Evolutionary conservation across 2,888 invertebrate species (phyloP), one percentile per base, ranked within the genome.

Genomic region (Acanthosepion lycidas): DNA sequence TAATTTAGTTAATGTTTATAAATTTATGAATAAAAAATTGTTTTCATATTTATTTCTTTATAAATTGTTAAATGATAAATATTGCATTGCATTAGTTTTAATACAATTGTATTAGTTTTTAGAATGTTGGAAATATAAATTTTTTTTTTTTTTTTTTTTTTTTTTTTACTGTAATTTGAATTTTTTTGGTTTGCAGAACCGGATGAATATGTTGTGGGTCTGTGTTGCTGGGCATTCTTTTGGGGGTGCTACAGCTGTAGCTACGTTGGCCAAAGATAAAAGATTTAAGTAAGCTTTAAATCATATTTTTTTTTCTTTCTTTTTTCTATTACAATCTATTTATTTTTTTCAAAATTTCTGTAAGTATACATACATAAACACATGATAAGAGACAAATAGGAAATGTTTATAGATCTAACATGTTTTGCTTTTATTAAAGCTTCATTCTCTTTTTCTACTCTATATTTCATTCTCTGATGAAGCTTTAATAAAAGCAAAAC

Each of bases 211-310:
- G 94, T 94, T 95, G 33, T 94, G 95, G 53, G 96, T 96, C 6
- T 97, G 98, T 2, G 97, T 98, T 95, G 98, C 98, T 96, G 98
- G 98, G 5, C 98, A 98, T 97, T 98, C 98, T 0, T 98, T 98
- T 97, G 98, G 98, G 18, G 98, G 98, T 5, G 98, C 98, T 12
- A 98, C 98, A 0, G 97, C 98, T 23, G 96, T 98, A 6, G 97
- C 98, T 53, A 97, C 98, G 0, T 96, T 98, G 53, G 97, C 98
- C 0, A 97, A 97, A 94, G 98, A 98, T 95, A 96, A 97, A 53
- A 97, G 98, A 95, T 98, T 98, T 95, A 98, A 97, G 98, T 98
- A 97, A 96, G 97, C 96, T 42, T 5, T 94, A 28, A 42, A 91
- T 42, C 26, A 78, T 51, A 12, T 18, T 23, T 23, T 18, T 23